These are phyloP conservation scores for Gari tellinella DNA, from an alignment of 2,888 invertebrate genomes.

Conservation along the genomic window DNA sequence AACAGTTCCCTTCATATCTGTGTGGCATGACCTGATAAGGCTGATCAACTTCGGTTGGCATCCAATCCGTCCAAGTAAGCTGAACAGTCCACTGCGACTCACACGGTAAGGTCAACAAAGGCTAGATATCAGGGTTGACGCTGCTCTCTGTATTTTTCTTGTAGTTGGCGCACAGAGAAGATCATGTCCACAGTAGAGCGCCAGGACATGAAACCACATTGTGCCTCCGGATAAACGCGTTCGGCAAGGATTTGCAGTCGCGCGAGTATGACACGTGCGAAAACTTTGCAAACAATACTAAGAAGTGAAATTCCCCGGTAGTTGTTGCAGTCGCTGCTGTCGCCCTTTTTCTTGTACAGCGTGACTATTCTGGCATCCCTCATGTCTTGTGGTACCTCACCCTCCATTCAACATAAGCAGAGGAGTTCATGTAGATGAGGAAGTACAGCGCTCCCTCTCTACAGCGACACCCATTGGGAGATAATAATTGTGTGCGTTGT, in stretches of 20 bases:
- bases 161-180: neutral
- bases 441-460: too few relatives aligned
- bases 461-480: too few relatives aligned
- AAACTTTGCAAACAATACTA: constrained; percentile 3
- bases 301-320: constrained; percentile 4
- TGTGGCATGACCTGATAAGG: neutral
- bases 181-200: neutral
- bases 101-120: neutral
- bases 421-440: too few relatives aligned
- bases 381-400: too few relatives aligned
- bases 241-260: neutral
- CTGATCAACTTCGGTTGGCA: neutral
- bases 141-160: too few relatives aligned
- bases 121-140: neutral
- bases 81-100: neutral
- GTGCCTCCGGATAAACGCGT: neutral
- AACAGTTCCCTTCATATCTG: neutral
- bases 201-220: neutral
- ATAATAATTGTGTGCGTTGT: too few relatives aligned
- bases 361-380: too few relatives aligned
- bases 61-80: too few relatives aligned
- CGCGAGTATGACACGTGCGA: neutral
- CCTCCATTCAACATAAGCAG: too few relatives aligned
- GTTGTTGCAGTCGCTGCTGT: neutral
- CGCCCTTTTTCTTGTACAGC: too few relatives aligned